A percentile compares a stretch with the other conserved stretches of the same genome.
phyloP scores from a whole-genome alignment of 2,888 invertebrate genomes.

The Chironomus tentans region DNA sequence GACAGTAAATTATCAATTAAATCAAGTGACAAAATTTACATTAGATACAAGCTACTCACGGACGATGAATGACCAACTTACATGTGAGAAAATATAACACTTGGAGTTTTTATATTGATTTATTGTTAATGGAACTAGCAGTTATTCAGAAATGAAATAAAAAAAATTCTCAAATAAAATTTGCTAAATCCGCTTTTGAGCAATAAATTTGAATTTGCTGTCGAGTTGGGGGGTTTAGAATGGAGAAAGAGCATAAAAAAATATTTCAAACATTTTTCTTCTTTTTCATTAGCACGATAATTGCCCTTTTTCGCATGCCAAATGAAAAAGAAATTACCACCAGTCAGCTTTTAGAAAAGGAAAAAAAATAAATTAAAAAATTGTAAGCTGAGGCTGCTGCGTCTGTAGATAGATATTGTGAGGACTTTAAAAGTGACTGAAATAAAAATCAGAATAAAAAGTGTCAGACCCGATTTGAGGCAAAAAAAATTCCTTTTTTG shows the following conservation, averaged over 20 bases:
- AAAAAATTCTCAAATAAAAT: background rate
- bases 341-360: background rate
- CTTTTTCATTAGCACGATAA: background rate
- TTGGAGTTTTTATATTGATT: slow-evolving; percentile 15
- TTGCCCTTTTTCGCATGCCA: background rate
- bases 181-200: slow-evolving; percentile 21
- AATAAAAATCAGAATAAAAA: background rate
- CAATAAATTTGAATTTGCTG: slow-evolving; percentile 22
- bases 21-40: too few species aligned
- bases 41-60: too few species aligned
- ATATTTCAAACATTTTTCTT: background rate
- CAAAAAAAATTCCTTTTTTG: background rate
- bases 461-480: slow-evolving; percentile 3
- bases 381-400: too few species aligned
- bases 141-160: background rate
- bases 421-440: too few species aligned
- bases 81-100: slow-evolving; percentile 8
- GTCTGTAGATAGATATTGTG: too few species aligned
- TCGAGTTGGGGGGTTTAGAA: background rate
- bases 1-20: too few species aligned
- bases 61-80: too few species aligned
- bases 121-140: slow-evolving; percentile 5
- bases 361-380: background rate
- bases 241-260: background rate
- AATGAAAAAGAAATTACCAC: background rate